A percentile compares a stretch with the other conserved stretches of the same genome.
Conservation (phyloP, 92 coral and sea anemone genomes). For the Plumapathes pennacea region DNA sequence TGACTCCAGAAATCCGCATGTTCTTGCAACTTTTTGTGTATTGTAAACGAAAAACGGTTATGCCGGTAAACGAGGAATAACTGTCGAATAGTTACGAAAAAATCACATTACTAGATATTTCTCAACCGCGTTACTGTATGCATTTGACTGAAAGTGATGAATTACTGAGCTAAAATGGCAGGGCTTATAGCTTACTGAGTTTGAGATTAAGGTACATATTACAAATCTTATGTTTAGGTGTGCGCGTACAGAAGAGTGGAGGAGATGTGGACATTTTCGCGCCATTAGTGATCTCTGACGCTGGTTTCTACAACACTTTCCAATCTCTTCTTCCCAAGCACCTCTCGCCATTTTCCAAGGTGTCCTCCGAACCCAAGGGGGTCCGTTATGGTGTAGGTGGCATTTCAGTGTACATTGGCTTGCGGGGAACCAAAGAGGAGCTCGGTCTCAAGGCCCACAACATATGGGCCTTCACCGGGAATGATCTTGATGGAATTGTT, state of each 20-base stretch:
- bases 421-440: constrained; percentile 79
- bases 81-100: no score
- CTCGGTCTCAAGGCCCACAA: constrained; percentile 77
- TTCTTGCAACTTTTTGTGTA: no score
- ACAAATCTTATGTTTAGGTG: no score
- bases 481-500: constrained; percentile 62
- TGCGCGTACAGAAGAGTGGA: constrained; percentile 84
- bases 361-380: constrained; percentile 50
- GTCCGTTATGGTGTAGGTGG: constrained; percentile 86
- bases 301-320: constrained; percentile 90
- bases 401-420: constrained; percentile 81
- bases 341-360: constrained; percentile 20
- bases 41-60: no score
- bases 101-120: no score
- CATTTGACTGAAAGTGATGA: no score
- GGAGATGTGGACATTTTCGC: constrained; percentile 84
- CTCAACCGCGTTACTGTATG: no score
- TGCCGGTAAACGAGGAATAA: no score
- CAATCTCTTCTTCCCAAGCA: constrained; percentile 58
- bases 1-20: no score
- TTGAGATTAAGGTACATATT: no score
- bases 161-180: no score
- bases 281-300: constrained; percentile 80
- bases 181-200: no score
- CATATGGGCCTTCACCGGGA: constrained; percentile 80